phyloP scores from a whole-genome alignment of 2,888 invertebrate genomes.

The Tyria jacobaeae region DNA sequence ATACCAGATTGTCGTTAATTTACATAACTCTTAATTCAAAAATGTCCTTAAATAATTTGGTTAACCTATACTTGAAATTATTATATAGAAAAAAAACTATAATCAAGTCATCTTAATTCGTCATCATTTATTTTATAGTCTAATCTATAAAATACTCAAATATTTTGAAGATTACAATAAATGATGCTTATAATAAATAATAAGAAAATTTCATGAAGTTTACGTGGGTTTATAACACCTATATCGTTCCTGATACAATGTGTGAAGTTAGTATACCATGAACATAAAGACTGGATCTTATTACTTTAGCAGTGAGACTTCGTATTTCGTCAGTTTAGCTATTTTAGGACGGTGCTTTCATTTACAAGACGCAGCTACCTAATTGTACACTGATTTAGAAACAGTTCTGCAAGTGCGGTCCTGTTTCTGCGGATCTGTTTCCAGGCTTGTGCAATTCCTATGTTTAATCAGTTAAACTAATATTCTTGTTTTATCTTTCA shows the following conservation, averaged over 20 bases:
- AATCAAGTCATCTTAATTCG: too few species aligned
- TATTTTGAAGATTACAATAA: too few species aligned
- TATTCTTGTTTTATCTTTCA: not conserved
- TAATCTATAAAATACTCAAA: too few species aligned
- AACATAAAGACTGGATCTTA: conserved; percentile 22
- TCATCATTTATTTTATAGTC: too few species aligned
- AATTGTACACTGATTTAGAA: conserved; percentile 14
- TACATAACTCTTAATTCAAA: too few species aligned
- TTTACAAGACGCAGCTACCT: conserved; percentile 13
- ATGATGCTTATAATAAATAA: not conserved
- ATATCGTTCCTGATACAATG: conserved; percentile 14
- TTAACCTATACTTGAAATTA: too few species aligned
- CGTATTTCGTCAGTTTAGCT: conserved; percentile 5
- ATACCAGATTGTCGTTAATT: too few species aligned
- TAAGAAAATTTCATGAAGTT: conserved; percentile 7
- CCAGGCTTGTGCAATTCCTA: not conserved
- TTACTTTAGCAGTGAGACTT: conserved; percentile 11
- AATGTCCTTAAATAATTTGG: too few species aligned
- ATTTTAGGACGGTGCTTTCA: conserved; percentile 15
- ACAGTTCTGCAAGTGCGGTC: not conserved
- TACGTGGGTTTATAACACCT: not conserved
- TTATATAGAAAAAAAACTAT: too few species aligned
- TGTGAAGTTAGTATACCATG: conserved; percentile 28
- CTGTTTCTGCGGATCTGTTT: conserved; percentile 4
- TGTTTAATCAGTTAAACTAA: not conserved